Conservation (phyloP, 2,797 vertebrate genomes). For the Argentina silus region DNA sequence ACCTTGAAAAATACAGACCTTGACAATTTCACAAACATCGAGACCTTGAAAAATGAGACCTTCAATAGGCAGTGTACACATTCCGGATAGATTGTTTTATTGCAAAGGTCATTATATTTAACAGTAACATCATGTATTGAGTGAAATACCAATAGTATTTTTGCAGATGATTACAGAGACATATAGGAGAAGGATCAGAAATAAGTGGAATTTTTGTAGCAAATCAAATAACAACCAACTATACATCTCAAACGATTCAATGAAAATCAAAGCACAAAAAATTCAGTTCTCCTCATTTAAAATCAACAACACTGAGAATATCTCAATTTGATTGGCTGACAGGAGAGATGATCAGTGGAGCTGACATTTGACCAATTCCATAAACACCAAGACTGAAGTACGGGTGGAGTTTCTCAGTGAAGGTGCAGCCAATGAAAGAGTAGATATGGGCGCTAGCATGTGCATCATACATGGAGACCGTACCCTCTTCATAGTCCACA, state of each 20-base stretch:
- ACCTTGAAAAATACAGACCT: too few relatives aligned
- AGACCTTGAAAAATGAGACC: too few relatives aligned
- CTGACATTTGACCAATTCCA: background rate
- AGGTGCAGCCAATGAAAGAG: too few relatives aligned
- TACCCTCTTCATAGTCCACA: constrained; percentile 23
- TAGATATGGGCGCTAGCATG: constrained; percentile 3
- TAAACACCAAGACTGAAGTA: background rate
- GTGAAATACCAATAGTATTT: too few relatives aligned
- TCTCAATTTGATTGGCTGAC: background rate
- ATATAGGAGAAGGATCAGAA: background rate
- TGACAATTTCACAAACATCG: too few relatives aligned
- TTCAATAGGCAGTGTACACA: background rate
- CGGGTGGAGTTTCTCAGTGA: too few relatives aligned
- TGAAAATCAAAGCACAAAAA: background rate
- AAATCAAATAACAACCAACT: too few relatives aligned
- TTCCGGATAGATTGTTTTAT: too few relatives aligned
- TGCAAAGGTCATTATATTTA: too few relatives aligned
- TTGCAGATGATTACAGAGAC: background rate
- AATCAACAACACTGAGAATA: background rate
- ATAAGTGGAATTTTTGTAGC: background rate
- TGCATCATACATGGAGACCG: constrained; percentile 4
- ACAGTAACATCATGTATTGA: too few relatives aligned
- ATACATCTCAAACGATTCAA: background rate
- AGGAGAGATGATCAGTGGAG: background rate
- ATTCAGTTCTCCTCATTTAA: background rate